Percentiles rank a stretch among this genome's conserved stretches.
Conservation (phyloP, 2,888 invertebrate genomes). For the Patella caerulea region DNA sequence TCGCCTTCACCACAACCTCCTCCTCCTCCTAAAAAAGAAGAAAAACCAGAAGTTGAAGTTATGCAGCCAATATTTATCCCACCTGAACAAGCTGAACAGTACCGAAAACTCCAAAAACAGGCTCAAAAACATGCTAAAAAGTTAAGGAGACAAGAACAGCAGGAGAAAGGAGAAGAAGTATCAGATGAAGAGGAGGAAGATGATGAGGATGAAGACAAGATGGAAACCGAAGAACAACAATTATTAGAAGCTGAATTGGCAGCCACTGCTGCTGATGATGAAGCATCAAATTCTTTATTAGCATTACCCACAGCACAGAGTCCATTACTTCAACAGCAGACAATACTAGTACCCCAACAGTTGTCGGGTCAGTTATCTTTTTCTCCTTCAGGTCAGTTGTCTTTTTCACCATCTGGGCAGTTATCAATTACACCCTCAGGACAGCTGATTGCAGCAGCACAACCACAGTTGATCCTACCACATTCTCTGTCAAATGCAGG, state of each 20-base stretch:
- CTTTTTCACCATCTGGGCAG: conserved; percentile 24
- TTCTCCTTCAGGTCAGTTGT: conserved; percentile 27
- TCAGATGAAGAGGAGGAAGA: conserved; percentile 50
- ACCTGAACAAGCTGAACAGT: conserved; percentile 67
- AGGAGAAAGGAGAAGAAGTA: conserved; percentile 57
- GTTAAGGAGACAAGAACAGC: conserved; percentile 76
- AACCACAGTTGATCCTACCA: conserved; percentile 29
- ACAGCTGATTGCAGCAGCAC: conserved; percentile 29
- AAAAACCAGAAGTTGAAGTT: conserved; percentile 45
- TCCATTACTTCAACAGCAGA: conserved; percentile 40
- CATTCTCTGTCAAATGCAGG: conserved; percentile 39
- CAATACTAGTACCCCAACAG: conserved; percentile 36
- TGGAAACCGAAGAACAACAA: conserved; percentile 31
- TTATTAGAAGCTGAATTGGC: conserved; percentile 37
- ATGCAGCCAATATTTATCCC: conserved; percentile 56
- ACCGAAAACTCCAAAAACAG: conserved; percentile 75
- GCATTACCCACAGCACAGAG: conserved; percentile 38
- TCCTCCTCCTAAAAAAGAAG: conserved; percentile 57
- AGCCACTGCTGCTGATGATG: conserved; percentile 32
- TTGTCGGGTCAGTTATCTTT: conserved; percentile 17
- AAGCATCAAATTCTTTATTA: conserved; percentile 21
- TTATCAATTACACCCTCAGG: conserved; percentile 23
- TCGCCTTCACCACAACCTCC: conserved; percentile 62
- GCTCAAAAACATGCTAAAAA: conserved; percentile 85
- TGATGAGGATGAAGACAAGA: not conserved